Conservation (phyloP, 2,113 vertebrate species). For the Regulus satrapa region DNA sequence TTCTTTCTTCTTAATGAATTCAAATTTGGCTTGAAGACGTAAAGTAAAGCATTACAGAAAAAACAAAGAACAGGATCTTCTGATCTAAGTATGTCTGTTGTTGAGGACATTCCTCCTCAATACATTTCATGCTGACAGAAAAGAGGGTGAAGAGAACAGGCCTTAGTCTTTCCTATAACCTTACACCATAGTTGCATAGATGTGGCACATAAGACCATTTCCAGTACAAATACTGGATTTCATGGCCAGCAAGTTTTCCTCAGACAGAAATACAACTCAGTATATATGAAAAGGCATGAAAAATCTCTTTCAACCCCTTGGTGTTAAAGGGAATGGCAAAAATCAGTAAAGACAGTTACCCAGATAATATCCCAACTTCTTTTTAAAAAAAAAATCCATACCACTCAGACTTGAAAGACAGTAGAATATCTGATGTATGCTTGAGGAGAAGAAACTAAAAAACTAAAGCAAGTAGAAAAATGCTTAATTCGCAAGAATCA, state of each 20-base stretch:
- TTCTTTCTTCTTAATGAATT: background rate
- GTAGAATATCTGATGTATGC: background rate
- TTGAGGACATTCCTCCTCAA: background rate
- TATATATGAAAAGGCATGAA: background rate
- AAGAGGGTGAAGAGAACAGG: background rate
- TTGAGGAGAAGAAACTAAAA: background rate
- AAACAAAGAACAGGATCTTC: background rate
- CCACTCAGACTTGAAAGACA: background rate
- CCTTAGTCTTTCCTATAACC: background rate
- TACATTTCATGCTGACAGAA: background rate
- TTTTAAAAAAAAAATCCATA: background rate
- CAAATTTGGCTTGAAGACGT: background rate
- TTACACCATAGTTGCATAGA: background rate
- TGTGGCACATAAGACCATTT: accelerated
- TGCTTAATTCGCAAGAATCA: background rate
- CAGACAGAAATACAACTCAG: background rate
- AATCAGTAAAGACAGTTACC: background rate
- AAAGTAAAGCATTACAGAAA: background rate
- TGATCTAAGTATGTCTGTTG: background rate
- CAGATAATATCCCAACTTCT: background rate
- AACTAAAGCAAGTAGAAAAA: background rate
- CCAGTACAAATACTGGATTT: background rate
- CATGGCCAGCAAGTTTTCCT: background rate
- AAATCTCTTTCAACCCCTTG: background rate
- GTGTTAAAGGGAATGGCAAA: background rate